Base-by-base conservation (phyloP, 2,888 invertebrate genomes). In the Trachelus stipa region DNA sequence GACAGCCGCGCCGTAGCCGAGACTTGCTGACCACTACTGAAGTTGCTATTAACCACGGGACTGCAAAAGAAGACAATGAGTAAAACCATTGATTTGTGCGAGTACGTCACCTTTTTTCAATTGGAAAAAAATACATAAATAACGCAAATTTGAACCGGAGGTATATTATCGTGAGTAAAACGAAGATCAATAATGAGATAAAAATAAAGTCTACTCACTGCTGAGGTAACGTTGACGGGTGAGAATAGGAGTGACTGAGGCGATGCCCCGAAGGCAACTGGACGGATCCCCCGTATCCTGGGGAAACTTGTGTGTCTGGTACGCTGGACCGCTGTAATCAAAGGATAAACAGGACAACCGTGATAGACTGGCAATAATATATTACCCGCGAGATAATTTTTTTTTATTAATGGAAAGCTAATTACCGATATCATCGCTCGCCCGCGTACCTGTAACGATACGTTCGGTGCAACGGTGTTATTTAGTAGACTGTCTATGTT, bases 391-490 rank as follows among this genome's bases (percentile, higher is more conserved):
- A 71, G 31, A 34, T 9, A 4, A 33, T 12, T 35, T 34, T 34
- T 30, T 31, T 33, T 9, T 30, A 34, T 71, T 71, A 56, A 56
- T 56, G 23, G n/a, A 68, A 68, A 35, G 23, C 56, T 68, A 34
- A 68, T 30, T 71, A 71, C 71, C 71, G 71, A 71, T 71, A 34
- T 71, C 71, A 71, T 33, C 71, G 71, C 71, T 71, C 71, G 71
- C 34, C 71, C 23, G 69, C 75, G 83, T 87, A 93, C 92, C 91
- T 96, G 96, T 83, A 98, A 93, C 81, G 98, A 95, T 77, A 98
- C 98, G 92, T 98, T 98, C 76, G 97, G 97, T 77, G 97, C 97
- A 82, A 97, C 97, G 74, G 95, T 96, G 86, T 96, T 96, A 90
- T 96, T 96, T 87, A 98, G 93, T 85, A 98, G 93, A 81, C 96